A percentile compares a stretch with the other conserved stretches of the same genome.
Evolutionary conservation across 1,140 invertebrate species (phyloP).

Genomic region (Ceratina australensis): DNA sequence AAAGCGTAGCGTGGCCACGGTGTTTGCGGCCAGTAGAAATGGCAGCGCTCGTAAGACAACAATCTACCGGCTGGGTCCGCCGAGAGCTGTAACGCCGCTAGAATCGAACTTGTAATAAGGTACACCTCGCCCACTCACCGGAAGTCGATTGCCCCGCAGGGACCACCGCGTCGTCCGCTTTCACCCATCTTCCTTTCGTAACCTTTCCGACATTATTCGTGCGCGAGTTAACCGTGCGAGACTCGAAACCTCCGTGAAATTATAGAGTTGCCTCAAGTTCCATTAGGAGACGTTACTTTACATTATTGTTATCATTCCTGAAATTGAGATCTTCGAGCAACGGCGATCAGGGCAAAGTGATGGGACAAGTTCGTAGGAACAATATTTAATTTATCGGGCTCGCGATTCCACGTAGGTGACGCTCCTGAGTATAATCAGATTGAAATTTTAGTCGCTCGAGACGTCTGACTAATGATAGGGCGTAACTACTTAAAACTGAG

Average conservation of each 20-base stretch:
- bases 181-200: conserved; percentile 24
- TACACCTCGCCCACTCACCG: conserved; percentile 63
- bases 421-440: background rate
- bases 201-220: conserved; percentile 46
- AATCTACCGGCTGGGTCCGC: conserved; percentile 66
- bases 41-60: conserved; percentile 60
- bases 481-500: background rate
- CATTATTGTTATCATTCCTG: background rate
- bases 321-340: no score
- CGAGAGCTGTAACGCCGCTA: conserved; percentile 67
- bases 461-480: background rate
- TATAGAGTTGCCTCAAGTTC: conserved; percentile 27
- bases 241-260: conserved; percentile 35
- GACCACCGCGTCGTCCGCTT: conserved; percentile 33
- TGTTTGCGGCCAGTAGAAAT: conserved; percentile 47
- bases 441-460: no score
- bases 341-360: no score
- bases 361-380: no score
- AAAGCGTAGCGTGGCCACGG: background rate
- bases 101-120: conserved; percentile 76
- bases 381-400: no score
- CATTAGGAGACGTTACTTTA: background rate
- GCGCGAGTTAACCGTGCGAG: conserved; percentile 13
- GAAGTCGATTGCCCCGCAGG: conserved; percentile 63
- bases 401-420: background rate